phyloP scores from a whole-genome alignment of 1,140 invertebrate genomes.

The Hylaeus volcanicus region DNA sequence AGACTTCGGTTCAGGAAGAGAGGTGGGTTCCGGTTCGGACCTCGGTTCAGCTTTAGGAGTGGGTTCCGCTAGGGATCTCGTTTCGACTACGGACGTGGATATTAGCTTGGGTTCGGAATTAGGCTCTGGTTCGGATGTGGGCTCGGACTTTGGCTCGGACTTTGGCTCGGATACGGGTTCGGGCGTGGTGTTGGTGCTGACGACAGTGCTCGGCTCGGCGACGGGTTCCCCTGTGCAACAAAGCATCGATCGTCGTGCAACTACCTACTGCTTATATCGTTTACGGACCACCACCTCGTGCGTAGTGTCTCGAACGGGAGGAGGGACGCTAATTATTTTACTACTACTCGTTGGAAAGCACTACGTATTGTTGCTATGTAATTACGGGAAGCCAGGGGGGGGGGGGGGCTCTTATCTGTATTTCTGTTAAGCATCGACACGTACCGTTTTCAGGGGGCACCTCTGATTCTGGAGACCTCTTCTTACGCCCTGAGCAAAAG shows the following conservation, averaged over 20 bases:
- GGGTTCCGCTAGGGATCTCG: conserved; percentile 74
- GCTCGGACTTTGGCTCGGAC: conserved; percentile 72
- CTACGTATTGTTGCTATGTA: conserved; percentile 47
- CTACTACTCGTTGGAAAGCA: conserved; percentile 36
- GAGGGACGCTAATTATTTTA: conserved; percentile 20
- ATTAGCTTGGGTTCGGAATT: conserved; percentile 79
- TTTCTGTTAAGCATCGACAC: conserved; percentile 39
- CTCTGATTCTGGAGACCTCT: conserved; percentile 63
- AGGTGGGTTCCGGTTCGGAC: conserved; percentile 68
- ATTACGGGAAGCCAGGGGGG: conserved; percentile 28
- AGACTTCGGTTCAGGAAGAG: conserved; percentile 71
- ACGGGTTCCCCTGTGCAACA: conserved; percentile 78
- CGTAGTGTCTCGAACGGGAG: conserved; percentile 57
- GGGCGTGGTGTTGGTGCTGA: conserved; percentile 75
- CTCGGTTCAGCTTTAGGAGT: conserved; percentile 75
- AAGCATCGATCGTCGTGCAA: conserved; percentile 79
- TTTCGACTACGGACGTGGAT: conserved; percentile 63
- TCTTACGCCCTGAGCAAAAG: conserved; percentile 70
- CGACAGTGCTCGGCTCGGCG: conserved; percentile 69
- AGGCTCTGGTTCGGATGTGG: conserved; percentile 74
- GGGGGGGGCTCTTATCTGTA: conserved; percentile 25
- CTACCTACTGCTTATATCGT: conserved; percentile 67
- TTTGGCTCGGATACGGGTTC: conserved; percentile 70
- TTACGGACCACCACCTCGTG: conserved; percentile 74
- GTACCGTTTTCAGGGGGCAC: conserved; percentile 44